phyloP scores from a whole-genome alignment of 2,888 invertebrate species.

The Ennomos erosarius region DNA sequence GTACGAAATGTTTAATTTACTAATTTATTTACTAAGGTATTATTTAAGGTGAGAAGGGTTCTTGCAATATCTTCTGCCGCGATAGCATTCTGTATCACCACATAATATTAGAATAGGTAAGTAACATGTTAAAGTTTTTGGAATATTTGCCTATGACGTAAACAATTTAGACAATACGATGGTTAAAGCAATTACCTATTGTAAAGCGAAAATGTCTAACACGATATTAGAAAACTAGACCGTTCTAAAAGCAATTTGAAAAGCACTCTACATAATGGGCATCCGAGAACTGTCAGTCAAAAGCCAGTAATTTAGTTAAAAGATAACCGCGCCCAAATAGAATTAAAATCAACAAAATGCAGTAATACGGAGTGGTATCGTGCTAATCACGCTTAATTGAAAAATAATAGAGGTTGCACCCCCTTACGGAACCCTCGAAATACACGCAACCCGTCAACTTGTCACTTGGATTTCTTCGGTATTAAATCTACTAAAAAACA shows the following conservation, averaged over 20 bases:
- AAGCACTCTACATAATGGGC: constrained; percentile 51
- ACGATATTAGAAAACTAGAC: constrained; percentile 39
- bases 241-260: constrained; percentile 38
- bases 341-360: constrained; percentile 54
- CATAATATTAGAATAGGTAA: no score
- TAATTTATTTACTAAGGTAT: no score
- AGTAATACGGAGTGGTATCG: constrained; percentile 46
- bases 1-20: no score
- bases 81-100: no score
- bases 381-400: constrained; percentile 64
- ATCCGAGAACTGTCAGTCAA: constrained; percentile 43
- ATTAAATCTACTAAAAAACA: background rate
- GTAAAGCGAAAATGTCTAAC: constrained; percentile 20
- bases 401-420: constrained; percentile 66
- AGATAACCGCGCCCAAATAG: constrained; percentile 49
- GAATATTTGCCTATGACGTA: no score
- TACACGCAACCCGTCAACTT: constrained; percentile 62
- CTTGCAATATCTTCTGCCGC: no score
- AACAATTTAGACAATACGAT: constrained; percentile 17
- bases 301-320: constrained; percentile 46
- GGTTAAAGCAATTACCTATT: constrained; percentile 17
- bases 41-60: no score
- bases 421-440: constrained; percentile 55
- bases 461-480: constrained; percentile 47
- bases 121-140: no score